Conservation (phyloP, 2,113 vertebrate genomes). For the Leptobrachium leishanense region DNA sequence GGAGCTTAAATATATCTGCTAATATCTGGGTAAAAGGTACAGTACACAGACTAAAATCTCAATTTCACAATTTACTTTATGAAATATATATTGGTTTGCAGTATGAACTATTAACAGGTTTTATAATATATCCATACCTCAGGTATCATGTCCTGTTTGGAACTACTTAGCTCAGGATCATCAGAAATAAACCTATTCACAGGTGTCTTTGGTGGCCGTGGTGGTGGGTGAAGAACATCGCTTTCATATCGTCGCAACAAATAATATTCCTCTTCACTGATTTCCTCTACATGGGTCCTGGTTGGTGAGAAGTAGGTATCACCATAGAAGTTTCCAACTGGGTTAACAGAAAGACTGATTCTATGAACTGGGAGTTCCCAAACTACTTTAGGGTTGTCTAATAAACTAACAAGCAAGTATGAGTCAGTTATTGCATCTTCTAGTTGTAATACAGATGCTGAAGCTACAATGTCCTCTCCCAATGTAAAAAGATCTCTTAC, state of each 20-base stretch:
- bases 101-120: no score
- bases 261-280: conserved; percentile 76
- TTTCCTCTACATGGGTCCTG: conserved; percentile 70
- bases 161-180: conserved; percentile 21
- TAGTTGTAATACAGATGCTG: conserved; percentile 66
- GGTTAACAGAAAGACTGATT: conserved; percentile 64
- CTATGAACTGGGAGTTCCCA: conserved; percentile 76
- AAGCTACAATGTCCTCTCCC: conserved; percentile 74
- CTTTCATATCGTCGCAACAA: conserved; percentile 76
- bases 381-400: conserved; percentile 61
- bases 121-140: conserved; percentile 41
- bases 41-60: no score
- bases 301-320: conserved; percentile 10
- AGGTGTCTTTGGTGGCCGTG: conserved; percentile 79
- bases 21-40: no score
- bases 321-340: conserved; percentile 57
- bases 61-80: no score
- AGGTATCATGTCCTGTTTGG: not conserved
- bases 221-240: conserved; percentile 68
- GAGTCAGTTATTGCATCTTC: conserved; percentile 82
- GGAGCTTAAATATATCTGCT: no score
- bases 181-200: not conserved
- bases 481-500: conserved; percentile 74
- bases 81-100: no score
- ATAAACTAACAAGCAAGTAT: conserved; percentile 71